Evolutionary conservation across 2,888 invertebrate species (phyloP), one percentile per base, ranked within the genome.

Genomic region (Drosophila multiciliata): DNA sequence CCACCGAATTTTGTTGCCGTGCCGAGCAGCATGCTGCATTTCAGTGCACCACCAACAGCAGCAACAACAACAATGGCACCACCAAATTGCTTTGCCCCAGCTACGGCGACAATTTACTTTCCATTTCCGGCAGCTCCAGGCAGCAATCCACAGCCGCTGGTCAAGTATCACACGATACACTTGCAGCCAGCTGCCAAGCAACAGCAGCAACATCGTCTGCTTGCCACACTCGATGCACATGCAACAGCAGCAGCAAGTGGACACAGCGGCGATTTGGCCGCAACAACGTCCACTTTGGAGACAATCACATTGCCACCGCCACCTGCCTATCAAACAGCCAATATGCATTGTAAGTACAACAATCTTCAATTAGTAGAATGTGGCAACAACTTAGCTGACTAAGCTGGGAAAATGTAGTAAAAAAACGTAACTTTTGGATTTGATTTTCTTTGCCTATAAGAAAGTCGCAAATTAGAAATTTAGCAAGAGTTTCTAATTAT

Each of bases 141-240:
- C 70, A 15, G 38, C 26, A 69, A 52, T 68, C 82, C 75, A 62
- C 92, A 92, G 79, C 91, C 92, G 61, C 65, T 91, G 81, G 91
- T 93, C 73, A 93, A 93, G 88, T 93, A 93, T 87, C 93, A 93
- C 65, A 93, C 92, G 72, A 91, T 93, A 88, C 93, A 93, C 83
- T 89, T 93, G 84, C 92, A 92, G 66, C 92, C 80, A 40, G 77
- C 90, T 69, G 77, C 78, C 68, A 87, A 75, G 71, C 78, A 78
- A 45, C 76, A 80, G 60, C 89, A 80, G 48, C 76, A 80, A 54
- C 90, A 82, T 49, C 80, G 87, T 17, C 60, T 80, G 66, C 57
- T 81, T n/a, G 72, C 80, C 65, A 63, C 78, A 32, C n/a, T 76
- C 55, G 72, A 73, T 35, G 42, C 66, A 26, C 15, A 17, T n/a